Conservation (phyloP, 64 coral and sea anemone genomes). For the Hydrozoanthus tunicans region DNA sequence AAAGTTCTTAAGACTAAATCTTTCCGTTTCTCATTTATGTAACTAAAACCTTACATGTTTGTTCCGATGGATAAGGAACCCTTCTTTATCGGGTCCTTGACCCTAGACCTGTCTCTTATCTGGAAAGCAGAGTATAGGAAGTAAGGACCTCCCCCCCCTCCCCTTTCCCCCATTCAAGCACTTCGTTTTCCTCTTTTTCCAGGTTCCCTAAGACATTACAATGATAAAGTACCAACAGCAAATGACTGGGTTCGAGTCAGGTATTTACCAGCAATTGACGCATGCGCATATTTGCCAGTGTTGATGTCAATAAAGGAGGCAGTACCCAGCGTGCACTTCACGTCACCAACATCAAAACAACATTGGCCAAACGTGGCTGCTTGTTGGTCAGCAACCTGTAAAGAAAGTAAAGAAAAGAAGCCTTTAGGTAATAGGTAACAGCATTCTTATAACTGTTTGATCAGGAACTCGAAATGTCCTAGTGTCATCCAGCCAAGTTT, state of each 20-base stretch:
- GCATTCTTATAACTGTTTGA: background rate
- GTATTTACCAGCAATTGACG: conserved; percentile 83
- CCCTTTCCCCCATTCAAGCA: too few relatives aligned
- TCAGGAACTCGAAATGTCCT: background rate
- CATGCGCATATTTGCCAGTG: conserved; percentile 86
- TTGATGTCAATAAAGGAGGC: conserved; percentile 93
- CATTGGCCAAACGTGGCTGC: conserved; percentile 94
- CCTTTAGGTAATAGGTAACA: background rate
- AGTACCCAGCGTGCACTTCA: conserved; percentile 94
- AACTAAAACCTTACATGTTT: too few relatives aligned
- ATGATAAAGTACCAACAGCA: background rate
- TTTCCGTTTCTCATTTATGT: too few relatives aligned
- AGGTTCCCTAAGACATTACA: background rate
- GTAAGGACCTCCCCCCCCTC: too few relatives aligned
- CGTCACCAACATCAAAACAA: conserved; percentile 98
- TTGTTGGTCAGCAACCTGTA: conserved; percentile 91
- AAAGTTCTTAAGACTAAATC: too few relatives aligned
- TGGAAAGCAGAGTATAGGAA: too few relatives aligned
- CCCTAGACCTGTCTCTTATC: too few relatives aligned
- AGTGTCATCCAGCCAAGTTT: too few relatives aligned
- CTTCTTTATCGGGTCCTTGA: too few relatives aligned
- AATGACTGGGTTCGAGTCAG: background rate
- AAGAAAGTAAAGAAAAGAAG: background rate
- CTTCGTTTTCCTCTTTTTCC: too few relatives aligned
- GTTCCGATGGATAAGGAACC: too few relatives aligned